Evolutionary conservation across 1,140 invertebrate species (phyloP).

Genomic region (Sitophilus oryzae): DNA sequence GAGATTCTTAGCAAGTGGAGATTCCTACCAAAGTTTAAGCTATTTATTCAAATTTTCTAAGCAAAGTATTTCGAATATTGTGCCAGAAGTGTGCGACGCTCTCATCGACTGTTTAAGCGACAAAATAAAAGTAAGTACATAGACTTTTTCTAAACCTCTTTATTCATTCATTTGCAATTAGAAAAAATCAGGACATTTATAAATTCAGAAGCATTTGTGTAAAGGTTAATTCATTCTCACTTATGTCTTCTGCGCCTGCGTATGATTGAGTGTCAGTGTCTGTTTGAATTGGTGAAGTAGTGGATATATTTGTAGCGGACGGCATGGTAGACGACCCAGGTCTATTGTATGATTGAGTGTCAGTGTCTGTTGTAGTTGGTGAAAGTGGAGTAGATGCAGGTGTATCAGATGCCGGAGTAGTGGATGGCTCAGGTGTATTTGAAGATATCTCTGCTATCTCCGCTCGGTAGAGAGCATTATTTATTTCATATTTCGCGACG

Average conservation of each 20-base stretch:
- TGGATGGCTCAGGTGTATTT: neutral
- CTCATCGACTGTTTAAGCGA: constrained; percentile 4
- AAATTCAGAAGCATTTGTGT: constrained; percentile 7
- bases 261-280: constrained; percentile 6
- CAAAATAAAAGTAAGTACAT: constrained; percentile 9
- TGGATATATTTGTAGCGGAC: too few relatives aligned
- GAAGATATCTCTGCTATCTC: constrained; percentile 2
- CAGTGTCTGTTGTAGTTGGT: too few relatives aligned
- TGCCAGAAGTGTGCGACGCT: too few relatives aligned
- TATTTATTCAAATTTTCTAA: constrained; percentile 13
- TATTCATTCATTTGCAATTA: neutral
- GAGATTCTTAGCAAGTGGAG: too few relatives aligned
- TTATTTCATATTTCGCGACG: constrained; percentile 7
- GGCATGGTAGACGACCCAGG: too few relatives aligned
- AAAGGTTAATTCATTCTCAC: constrained; percentile 2
- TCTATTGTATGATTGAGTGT: too few relatives aligned
- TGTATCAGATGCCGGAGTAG: neutral
- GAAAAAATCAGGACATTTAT: constrained; percentile 1
- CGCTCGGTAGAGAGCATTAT: constrained; percentile 9
- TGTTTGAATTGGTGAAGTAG: constrained; percentile 3
- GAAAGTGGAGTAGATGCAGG: neutral
- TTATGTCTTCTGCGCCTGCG: neutral
- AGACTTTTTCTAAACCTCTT: neutral
- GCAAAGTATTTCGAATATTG: too few relatives aligned
- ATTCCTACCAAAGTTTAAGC: constrained; percentile 4